Evolutionary conservation across 2,113 vertebrate genomes (phyloP).

Genomic region (Chauna torquata): DNA sequence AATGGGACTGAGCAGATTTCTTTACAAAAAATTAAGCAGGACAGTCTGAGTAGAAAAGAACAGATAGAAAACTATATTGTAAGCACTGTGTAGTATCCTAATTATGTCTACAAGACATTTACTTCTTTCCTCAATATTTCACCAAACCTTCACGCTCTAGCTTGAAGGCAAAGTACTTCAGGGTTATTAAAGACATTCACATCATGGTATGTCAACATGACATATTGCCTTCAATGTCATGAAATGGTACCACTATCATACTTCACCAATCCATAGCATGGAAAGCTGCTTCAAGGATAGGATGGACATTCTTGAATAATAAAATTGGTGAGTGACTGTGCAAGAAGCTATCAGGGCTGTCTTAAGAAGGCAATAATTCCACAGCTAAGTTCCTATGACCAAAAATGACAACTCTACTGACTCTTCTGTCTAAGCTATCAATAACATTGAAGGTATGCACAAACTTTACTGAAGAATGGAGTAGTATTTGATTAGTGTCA

Average conservation of each 20-base stretch:
- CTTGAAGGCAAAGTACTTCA: neutral
- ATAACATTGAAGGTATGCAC: neutral
- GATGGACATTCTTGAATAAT: neutral
- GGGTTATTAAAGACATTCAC: neutral
- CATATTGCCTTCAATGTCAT: neutral
- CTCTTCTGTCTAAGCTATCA: neutral
- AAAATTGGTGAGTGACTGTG: neutral
- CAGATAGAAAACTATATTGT: neutral
- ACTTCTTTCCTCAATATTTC: slow-evolving; percentile 8
- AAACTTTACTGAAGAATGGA: neutral
- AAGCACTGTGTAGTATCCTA: neutral
- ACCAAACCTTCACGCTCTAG: neutral
- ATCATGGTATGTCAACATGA: neutral
- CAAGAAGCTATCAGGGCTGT: neutral
- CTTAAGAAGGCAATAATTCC: neutral
- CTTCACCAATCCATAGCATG: neutral
- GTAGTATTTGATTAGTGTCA: neutral
- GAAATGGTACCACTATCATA: neutral
- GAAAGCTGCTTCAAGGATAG: neutral
- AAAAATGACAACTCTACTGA: neutral
- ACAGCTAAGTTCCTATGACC: neutral
- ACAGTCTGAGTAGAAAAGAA: neutral
- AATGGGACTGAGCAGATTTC: neutral
- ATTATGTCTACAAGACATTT: neutral
- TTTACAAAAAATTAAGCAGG: slow-evolving; percentile 19